A percentile compares a stretch with the other conserved stretches of the same genome.
Conservation (phyloP, 2,797 vertebrate species). For the Xenentodon cancila region DNA sequence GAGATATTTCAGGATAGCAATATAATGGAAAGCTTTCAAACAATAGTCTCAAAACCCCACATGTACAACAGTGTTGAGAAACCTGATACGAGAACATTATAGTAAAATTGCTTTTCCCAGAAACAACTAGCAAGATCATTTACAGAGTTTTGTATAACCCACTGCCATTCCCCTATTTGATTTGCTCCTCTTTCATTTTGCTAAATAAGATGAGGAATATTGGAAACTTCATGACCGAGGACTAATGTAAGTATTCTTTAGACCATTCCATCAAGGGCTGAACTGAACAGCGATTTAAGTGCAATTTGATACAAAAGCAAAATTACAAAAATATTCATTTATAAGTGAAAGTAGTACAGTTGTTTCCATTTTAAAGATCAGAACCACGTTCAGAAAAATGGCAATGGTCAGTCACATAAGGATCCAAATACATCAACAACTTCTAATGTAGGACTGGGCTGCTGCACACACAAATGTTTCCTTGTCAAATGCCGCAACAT, state of each 20-base stretch:
- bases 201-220: constrained; percentile 24
- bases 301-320: constrained; percentile 4
- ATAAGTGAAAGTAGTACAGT: neutral
- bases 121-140: constrained; percentile 36
- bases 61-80: constrained; percentile 26
- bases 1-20: neutral
- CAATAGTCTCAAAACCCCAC: constrained; percentile 18
- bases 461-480: constrained; percentile 14
- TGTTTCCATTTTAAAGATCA: neutral
- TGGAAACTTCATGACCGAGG: neutral
- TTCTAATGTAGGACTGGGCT: too few species aligned
- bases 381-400: neutral
- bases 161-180: constrained; percentile 26
- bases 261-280: constrained; percentile 4
- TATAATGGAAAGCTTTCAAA: constrained; percentile 25
- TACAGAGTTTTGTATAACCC: constrained; percentile 32
- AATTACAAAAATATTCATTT: neutral
- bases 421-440: neutral
- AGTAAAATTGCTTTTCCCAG: constrained; percentile 34
- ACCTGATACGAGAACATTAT: constrained; percentile 36
- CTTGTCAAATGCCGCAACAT: constrained; percentile 61
- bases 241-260: neutral
- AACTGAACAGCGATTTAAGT: neutral
- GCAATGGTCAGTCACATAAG: constrained; percentile 6
- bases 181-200: constrained; percentile 30